Conservation (phyloP, 2,113 vertebrate genomes). For the Eleginops maclovinus region DNA sequence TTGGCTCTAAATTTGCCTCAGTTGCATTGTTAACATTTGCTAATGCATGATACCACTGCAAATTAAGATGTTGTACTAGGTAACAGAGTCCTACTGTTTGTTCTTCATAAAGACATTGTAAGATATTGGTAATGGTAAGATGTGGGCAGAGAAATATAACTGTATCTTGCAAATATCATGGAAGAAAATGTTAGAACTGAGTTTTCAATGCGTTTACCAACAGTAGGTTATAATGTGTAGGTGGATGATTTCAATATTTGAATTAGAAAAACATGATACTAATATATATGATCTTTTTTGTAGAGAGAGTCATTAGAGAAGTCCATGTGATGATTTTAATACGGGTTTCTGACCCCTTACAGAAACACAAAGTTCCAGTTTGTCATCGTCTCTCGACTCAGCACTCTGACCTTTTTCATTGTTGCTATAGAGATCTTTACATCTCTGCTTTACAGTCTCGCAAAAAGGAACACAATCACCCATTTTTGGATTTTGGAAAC, state of each 20-base stretch:
- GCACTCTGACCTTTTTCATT: conserved; percentile 10
- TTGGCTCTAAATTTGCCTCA: no score
- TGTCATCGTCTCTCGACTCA: not conserved
- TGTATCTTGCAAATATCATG: no score
- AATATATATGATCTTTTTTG: not conserved
- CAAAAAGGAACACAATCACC: not conserved
- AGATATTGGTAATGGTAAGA: no score
- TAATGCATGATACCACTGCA: not conserved
- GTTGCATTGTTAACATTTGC: not conserved
- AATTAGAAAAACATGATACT: no score
- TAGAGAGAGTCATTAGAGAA: not conserved
- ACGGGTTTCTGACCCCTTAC: not conserved
- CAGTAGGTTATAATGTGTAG: no score
- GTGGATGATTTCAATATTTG: no score
- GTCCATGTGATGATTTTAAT: not conserved
- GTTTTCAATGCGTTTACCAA: no score
- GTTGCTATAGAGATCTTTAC: not conserved
- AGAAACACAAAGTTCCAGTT: not conserved
- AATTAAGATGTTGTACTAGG: not conserved
- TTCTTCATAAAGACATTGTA: no score
- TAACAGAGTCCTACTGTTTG: no score
- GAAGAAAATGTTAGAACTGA: no score
- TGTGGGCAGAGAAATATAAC: no score
- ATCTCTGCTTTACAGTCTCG: not conserved
- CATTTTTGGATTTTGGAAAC: conserved; percentile 25